A percentile compares a stretch with the other conserved stretches of the same genome.
These are phyloP conservation scores for Fratercula arctica DNA, from an alignment of 2,797 vertebrate species.

Conservation along the genomic window DNA sequence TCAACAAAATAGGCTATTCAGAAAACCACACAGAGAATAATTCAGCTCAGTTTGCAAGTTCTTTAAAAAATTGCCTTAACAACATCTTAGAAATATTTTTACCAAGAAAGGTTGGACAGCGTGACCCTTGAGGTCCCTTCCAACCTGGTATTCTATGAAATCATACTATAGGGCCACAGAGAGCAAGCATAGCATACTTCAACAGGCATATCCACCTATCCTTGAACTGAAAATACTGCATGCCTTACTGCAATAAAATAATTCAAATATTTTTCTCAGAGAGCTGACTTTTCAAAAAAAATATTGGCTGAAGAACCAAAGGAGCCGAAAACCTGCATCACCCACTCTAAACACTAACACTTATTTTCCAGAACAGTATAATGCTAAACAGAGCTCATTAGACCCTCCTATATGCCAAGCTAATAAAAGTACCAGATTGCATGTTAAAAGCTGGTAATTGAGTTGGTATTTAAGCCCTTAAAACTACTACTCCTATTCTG, in stretches of 20 bases:
- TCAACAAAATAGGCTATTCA: background rate
- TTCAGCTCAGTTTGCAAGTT: background rate
- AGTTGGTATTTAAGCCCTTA: background rate
- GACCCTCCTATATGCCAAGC: background rate
- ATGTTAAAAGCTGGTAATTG: conserved; percentile 27
- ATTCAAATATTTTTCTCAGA: background rate
- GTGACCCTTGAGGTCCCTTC: background rate
- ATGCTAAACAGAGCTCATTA: background rate
- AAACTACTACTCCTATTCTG: background rate
- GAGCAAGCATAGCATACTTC: background rate
- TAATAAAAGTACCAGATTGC: background rate
- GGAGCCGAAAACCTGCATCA: background rate
- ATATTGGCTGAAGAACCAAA: background rate
- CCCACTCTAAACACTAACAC: background rate
- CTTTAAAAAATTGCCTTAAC: background rate
- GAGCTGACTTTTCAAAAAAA: background rate
- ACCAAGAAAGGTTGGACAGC: background rate
- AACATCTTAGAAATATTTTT: background rate
- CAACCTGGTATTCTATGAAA: background rate
- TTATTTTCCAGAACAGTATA: background rate
- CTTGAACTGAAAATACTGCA: background rate
- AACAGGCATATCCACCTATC: background rate
- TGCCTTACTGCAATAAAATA: background rate
- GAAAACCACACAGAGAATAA: background rate
- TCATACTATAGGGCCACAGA: background rate